Evolutionary conservation across 2,113 vertebrate species (phyloP), one percentile per base, ranked within the genome.

Genomic region (Alligator sinensis): DNA sequence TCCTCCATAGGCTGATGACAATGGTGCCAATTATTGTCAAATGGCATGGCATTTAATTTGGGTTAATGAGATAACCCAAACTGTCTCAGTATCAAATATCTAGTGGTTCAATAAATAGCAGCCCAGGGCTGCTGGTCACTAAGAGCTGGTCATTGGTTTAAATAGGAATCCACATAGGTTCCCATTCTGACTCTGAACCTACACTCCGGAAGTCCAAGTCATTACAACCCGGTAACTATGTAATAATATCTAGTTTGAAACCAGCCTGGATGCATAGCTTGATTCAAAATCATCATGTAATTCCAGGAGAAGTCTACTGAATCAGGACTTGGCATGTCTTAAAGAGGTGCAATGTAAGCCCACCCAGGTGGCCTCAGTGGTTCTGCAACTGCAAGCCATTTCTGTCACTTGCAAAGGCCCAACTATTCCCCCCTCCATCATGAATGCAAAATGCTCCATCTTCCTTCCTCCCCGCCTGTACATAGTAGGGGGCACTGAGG

Each of bases 221-320:
- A 47, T 47, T 47, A 47, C 47, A 47, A 47, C 47, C 47, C 8
- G 9, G 47, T 47, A 47, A 9, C 47, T 47, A 47, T 47, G 47
- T 47, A 9, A 47, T 47, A 9, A 80, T 90, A 58, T 91, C 34
- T 84, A 80, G 54, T 59, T 76, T 82, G 80, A 30, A 90, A 89
- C 59, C 83, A 89, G 88, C 13, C 21, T 4, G 22, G 58, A 6
- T 25, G 22, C 25, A 62, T 94, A 74, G 91, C 85, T 86, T 92
- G 83, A 90, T 93, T 94, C 80, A 75, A 85, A 94, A 94, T 87
- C 18, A 55, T 86, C 89, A 84, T 77, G 64, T 88, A 91, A 95
- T 85, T 79, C 87, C 47, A 94, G 64, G 90, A 94, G 85, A 76
- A 94, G 95, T 94, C 89, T 86, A 95, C 80, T 82, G 86, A 92